Percentiles rank a stretch among this genome's conserved stretches.
Evolutionary conservation across 2,888 invertebrate species (phyloP).

Genomic region (Sthenelais limicola): DNA sequence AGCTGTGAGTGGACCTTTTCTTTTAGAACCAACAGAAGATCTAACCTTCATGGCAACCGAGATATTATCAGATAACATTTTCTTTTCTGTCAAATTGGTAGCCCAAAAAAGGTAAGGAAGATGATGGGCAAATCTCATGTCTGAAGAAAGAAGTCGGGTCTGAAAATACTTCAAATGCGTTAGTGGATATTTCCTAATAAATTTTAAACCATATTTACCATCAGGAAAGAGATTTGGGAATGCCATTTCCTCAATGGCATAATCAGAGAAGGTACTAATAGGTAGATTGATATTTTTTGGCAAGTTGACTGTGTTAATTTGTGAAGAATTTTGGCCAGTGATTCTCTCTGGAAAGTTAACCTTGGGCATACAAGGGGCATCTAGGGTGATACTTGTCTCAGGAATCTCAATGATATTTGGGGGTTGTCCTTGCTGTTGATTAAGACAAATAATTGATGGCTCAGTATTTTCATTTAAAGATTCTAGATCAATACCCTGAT

Average conservation of each 20-base stretch:
- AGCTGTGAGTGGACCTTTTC: neutral
- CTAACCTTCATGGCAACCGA: no score
- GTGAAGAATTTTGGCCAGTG: neutral
- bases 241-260: neutral
- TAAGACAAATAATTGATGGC: neutral
- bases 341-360: neutral
- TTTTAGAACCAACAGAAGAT: no score
- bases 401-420: neutral
- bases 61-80: neutral
- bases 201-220: constrained; percentile 1
- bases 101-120: neutral
- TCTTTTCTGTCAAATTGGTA: neutral
- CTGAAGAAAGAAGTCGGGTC: neutral
- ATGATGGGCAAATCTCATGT: neutral
- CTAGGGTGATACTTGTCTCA: neutral
- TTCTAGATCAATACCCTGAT: neutral
- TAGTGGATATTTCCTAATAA: neutral
- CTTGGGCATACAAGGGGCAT: neutral
- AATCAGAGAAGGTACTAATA: neutral
- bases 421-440: neutral
- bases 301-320: neutral
- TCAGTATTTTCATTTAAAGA: neutral
- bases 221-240: constrained; percentile 4
- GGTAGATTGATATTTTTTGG: neutral
- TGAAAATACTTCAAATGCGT: neutral